Evolutionary conservation across 1,140 invertebrate genomes (phyloP).

Genomic region (Drosophila athabasca): DNA sequence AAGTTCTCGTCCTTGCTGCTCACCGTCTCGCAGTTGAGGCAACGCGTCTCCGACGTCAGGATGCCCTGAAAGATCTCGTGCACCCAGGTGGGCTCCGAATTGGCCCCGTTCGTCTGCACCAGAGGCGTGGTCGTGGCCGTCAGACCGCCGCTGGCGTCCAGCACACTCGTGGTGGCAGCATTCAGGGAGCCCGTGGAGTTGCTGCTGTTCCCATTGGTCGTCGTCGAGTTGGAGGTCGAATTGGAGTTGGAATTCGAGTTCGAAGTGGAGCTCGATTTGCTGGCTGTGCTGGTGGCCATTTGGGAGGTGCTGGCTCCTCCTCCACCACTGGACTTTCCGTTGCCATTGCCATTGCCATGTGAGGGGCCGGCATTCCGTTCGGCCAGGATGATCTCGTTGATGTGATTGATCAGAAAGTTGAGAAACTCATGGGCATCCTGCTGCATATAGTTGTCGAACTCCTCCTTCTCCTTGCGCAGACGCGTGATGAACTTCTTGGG

Average conservation of each 20-base stretch:
- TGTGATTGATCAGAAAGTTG: conserved; percentile 99
- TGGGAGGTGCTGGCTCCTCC: conserved; percentile 4
- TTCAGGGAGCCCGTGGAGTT: conserved; percentile 76
- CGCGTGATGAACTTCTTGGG: conserved; percentile 99
- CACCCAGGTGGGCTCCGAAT: conserved; percentile 98
- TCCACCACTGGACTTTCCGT: conserved; percentile 9
- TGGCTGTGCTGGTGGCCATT: conserved; percentile 59
- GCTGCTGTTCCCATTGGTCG: conserved; percentile 84
- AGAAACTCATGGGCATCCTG: conserved; percentile 99
- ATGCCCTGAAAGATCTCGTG: conserved; percentile 99
- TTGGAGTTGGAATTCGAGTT: conserved; percentile 81
- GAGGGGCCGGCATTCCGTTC: conserved; percentile 89
- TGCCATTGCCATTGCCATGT: conserved; percentile 19
- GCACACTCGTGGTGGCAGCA: conserved; percentile 56
- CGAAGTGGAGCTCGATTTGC: conserved; percentile 67
- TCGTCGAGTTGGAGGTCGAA: conserved; percentile 67
- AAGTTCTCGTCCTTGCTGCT: conserved; percentile 99
- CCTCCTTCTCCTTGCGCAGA: conserved; percentile 99
- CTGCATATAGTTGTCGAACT: conserved; percentile 99
- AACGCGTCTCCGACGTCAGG: conserved; percentile 98
- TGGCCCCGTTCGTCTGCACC: conserved; percentile 77
- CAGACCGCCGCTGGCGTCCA: conserved; percentile 58
- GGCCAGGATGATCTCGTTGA: conserved; percentile 96
- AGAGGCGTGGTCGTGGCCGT: conserved; percentile 67
- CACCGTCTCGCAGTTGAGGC: conserved; percentile 99